A percentile compares a stretch with the other conserved stretches of the same genome.
Evolutionary conservation across 2,113 vertebrate species (phyloP).

Genomic region (Lophotis ruficrista): DNA sequence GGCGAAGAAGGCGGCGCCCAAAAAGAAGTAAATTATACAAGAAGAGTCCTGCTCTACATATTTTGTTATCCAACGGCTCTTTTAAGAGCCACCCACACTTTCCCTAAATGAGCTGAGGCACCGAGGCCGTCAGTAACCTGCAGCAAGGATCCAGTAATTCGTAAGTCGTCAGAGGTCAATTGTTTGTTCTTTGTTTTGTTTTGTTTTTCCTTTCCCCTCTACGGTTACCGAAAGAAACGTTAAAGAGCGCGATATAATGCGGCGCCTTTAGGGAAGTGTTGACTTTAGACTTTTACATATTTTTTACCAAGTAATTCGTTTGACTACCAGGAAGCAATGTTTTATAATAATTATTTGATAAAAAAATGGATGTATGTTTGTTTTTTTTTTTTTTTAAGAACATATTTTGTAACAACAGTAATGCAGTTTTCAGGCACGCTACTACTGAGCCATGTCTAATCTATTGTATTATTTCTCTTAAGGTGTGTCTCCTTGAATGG

Average conservation of each 20-base stretch:
- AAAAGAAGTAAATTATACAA: conserved; percentile 51
- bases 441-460: conserved; percentile 43
- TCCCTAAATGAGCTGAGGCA: conserved; percentile 24
- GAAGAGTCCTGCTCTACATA: neutral
- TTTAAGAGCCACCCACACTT: conserved; percentile 77
- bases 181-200: neutral
- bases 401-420: conserved; percentile 40
- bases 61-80: conserved; percentile 74
- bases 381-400: conserved; percentile 9
- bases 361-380: neutral
- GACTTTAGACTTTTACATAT: neutral
- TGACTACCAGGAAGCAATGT: neutral
- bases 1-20: conserved; percentile 4
- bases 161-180: conserved; percentile 40
- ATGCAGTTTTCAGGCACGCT: neutral
- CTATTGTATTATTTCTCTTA: neutral
- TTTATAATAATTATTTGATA: conserved; percentile 30
- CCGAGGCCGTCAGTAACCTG: neutral
- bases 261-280: neutral
- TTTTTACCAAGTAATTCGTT: neutral
- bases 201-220: neutral
- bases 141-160: neutral
- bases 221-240: neutral
- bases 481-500: neutral
- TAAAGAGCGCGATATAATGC: neutral